Evolutionary conservation across 2,797 vertebrate species (phyloP), one percentile per base, ranked within the genome.

Genomic region (Halcyon chelicuti): DNA sequence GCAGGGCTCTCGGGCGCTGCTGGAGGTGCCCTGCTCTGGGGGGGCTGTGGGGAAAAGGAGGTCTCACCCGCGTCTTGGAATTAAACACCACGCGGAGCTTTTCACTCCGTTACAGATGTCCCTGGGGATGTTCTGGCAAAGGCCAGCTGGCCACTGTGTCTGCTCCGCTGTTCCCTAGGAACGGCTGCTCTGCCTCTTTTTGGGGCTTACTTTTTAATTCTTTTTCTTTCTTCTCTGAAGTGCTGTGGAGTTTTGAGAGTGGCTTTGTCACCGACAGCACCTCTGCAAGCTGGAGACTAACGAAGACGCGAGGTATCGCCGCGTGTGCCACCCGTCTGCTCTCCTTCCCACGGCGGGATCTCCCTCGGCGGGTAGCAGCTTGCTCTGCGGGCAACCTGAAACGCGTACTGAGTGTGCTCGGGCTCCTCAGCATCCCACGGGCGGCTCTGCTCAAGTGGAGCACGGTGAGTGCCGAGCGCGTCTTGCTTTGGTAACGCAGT

Each of bases 321-420:
- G 35, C 1, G 3, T 42, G 51, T 66, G 23, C 33, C 14, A 1
- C 8, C n/a, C 5, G 0, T 5, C 65, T 25, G 6, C 49, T 17
- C 49, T 17, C 35, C 31, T 15, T 31, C 5, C 71, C 15, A 0
- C 1, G 28, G 21, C 0, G 1, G 31, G n/a, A 37, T 7, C 71
- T 18, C 29, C 44, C 20, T 21, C 19, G 20, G 44, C 20, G 2
- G 10, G 51, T 1, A 14, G 35, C 8, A 2, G 0, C 47, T 15
- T 9, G 20, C 29, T 28, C 52, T 2, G 8, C 61, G 28, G 23
- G 16, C 57, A 22, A 16, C 23, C 61, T 4, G 7, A n/a, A 39
- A 8, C 15, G 2, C 11, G 14, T 14, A 17, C 16, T 0, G 1
- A 11, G 4, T 0, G 6, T 5, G 26, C 28, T 22, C 20, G 3